Percentiles rank a stretch among this genome's conserved stretches.
These are phyloP conservation scores for Phylloscopus whistleri DNA, from an alignment of 2,113 vertebrate species.

Conservation along the genomic window DNA sequence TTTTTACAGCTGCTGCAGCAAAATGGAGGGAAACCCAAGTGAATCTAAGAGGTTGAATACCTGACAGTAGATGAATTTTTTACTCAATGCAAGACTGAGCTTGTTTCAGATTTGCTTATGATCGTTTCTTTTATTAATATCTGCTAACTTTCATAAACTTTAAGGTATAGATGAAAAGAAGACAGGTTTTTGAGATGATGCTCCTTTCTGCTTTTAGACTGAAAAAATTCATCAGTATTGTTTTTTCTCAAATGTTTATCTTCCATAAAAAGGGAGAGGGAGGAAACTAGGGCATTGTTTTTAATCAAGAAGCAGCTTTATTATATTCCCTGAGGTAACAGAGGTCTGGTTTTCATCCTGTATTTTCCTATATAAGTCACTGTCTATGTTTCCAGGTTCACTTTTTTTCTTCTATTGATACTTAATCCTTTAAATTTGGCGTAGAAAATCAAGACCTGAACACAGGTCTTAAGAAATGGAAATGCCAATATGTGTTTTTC, in stretches of 20 bases:
- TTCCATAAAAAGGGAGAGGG: not conserved
- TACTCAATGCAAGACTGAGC: not conserved
- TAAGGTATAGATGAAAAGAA: not conserved
- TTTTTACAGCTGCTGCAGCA: not conserved
- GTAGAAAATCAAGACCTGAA: not conserved
- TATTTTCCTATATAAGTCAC: not conserved
- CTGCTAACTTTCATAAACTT: not conserved
- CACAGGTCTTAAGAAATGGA: not conserved
- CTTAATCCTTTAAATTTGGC: not conserved
- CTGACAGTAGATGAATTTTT: not conserved
- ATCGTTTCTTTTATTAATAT: not conserved
- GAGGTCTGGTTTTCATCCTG: not conserved
- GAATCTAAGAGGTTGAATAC: not conserved
- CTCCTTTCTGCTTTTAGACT: not conserved
- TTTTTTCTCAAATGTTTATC: not conserved
- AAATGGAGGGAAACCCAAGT: not conserved
- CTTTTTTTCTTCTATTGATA: not conserved
- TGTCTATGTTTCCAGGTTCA: not conserved
- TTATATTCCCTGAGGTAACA: not conserved
- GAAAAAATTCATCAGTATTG: not conserved
- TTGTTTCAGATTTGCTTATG: not conserved
- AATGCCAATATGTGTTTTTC: not conserved
- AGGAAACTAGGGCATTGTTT: not conserved
- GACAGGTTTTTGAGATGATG: not conserved
- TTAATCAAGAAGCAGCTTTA: not conserved